phyloP scores from a whole-genome alignment of 2,113 vertebrate genomes.

The Albula glossodonta region DNA sequence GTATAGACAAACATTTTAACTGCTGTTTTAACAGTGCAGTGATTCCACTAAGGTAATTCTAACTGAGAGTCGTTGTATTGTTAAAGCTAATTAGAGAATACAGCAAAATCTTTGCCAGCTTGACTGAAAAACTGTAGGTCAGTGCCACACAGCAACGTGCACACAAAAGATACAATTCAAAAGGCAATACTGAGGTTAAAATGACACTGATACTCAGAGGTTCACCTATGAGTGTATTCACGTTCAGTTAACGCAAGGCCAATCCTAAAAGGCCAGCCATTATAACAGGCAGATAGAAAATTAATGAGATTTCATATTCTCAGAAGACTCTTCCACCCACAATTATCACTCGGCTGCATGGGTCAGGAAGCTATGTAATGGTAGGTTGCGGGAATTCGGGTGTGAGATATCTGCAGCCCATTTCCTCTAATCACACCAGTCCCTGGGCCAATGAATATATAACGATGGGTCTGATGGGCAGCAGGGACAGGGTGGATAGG shows the following conservation, averaged over 20 bases:
- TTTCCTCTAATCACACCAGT: neutral
- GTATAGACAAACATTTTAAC: neutral
- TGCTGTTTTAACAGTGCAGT: neutral
- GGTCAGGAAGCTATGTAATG: neutral
- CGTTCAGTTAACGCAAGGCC: neutral
- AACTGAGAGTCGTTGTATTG: neutral
- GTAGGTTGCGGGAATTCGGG: neutral
- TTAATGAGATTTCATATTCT: conserved; percentile 9
- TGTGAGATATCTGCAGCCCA: neutral
- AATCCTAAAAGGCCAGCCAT: neutral
- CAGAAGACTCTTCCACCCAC: neutral
- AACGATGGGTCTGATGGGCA: neutral
- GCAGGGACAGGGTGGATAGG: neutral
- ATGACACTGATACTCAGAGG: neutral
- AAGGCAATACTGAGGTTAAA: neutral
- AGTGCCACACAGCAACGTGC: neutral
- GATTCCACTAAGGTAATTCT: neutral
- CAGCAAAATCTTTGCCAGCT: neutral
- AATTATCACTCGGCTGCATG: neutral
- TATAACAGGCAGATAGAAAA: neutral
- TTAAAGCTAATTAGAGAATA: neutral
- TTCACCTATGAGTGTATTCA: neutral
- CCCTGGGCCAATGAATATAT: neutral
- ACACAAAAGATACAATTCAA: neutral
- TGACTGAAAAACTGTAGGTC: neutral